Evolutionary conservation across 2,797 vertebrate species (phyloP).

Genomic region (Echeneis naucrates): DNA sequence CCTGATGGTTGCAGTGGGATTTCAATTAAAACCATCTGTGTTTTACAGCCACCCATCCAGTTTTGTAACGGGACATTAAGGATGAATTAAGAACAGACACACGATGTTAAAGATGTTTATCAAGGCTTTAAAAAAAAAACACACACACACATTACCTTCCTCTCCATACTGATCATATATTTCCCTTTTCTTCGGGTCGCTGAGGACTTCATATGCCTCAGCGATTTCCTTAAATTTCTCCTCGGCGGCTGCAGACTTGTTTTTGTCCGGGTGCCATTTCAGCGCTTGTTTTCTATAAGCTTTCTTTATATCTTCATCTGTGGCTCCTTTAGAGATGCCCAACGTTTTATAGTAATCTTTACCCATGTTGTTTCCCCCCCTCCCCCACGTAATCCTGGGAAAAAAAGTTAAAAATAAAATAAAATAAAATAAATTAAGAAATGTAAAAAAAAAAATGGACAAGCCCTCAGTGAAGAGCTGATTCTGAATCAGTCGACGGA

Average conservation of each 20-base stretch:
- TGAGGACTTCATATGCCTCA: slow-evolving; percentile 98
- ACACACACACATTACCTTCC: slow-evolving; percentile 87
- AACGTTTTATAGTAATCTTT: slow-evolving; percentile 98
- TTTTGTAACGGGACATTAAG: background rate
- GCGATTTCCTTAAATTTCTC: slow-evolving; percentile 99
- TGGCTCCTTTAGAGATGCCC: slow-evolving; percentile 94
- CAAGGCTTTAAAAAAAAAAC: background rate
- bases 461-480: slow-evolving; percentile 25
- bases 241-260: slow-evolving; percentile 96
- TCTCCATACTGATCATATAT: slow-evolving; percentile 98
- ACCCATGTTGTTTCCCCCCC: slow-evolving; percentile 92
- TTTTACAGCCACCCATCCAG: slow-evolving; percentile 26
- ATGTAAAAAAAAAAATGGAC: rapidly evolving
- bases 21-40: slow-evolving; percentile 58
- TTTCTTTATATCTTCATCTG: slow-evolving; percentile 98
- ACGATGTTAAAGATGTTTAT: background rate
- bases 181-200: slow-evolving; percentile 98
- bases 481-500: slow-evolving; percentile 35
- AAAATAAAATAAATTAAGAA: background rate
- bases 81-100: background rate
- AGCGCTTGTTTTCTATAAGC: slow-evolving; percentile 98
- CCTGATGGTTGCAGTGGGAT: slow-evolving; percentile 32
- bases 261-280: slow-evolving; percentile 99
- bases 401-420: background rate
- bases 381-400: background rate